Base-by-base conservation (phyloP, 2,888 invertebrate species). In the Bembecia ichneumoniformis region DNA sequence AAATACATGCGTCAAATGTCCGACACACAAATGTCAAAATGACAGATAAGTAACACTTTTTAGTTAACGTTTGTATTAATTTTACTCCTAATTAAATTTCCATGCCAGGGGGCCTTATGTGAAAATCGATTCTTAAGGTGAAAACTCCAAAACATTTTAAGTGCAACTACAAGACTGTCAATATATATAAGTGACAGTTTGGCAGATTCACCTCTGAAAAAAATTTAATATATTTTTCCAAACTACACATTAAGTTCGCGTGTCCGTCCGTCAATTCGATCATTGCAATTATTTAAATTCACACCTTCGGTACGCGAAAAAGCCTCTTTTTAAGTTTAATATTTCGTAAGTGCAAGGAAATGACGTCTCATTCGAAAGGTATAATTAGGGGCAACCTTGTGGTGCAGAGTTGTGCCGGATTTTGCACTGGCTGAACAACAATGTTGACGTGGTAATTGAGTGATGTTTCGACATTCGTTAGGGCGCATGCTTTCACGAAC, bases 231-330 rank as follows among this genome's bases (percentile, higher is more conserved):
- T 28, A 28, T 28, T 28, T 9, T 2, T 28, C 40, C 40, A 28
- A 72, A 67, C 82, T 79, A 66, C 67, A 82, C 79, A 86, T 87
- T 84, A 86, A 74, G 70, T 74, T 83, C 66, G 83, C 86, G 81
- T 86, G 86, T 81, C 76, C 67, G 69, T 75, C 74, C 65, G 71
- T 71, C 73, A 66, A 55, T 60, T 57, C 68, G 78, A 86, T 86
- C 84, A 86, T 86, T 86, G 84, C 86, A 86, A 87, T 87, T 86
- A 86, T 87, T 87, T 86, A 87, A 86, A 87, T 86, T 87, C 86
- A 84, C 87, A 86, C 87, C 86, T 87, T 82, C 74, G 79, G 71
- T 78, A 77, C 63, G 67, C 73, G 76, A 82, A 84, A 86, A 84
- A 80, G 71, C 73, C 75, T 77, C 77, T 80, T 84, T 82, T 82